Evolutionary conservation across 2,797 vertebrate genomes (phyloP), one percentile per base, ranked within the genome.

Genomic region (Pipistrellus nathusii): DNA sequence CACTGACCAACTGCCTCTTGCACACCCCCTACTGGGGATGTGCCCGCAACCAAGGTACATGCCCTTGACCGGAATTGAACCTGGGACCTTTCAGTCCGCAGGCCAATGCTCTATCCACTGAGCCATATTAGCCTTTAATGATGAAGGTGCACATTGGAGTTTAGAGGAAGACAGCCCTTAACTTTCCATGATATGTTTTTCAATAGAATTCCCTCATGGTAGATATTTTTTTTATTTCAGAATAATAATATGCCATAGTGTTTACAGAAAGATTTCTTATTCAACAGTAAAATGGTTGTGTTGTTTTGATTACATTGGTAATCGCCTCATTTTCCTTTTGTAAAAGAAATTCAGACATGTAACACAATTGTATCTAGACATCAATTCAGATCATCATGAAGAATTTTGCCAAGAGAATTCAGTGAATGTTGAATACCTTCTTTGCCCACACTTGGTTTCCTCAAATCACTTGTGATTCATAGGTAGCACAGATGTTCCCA

Each of bases 301-400:
- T 85, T 94, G 59, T 95, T 97, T 96, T 95, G 89, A 88, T 97
- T 91, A 93, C 32, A 69, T 91, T 83, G 91, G 82, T 92, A 94
- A 96, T 92, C 81, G 76, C 78, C 93, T 96, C 85, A 90, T 90
- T 94, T 96, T 94, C 51, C 35, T 91, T 94, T 93, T 80, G 82
- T 83, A 30, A 95, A 91, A 94, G 59, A 75, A 91, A 96, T 95
- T 73, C 41, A 90, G 75, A 94, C n/a, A 62, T 20, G 32, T 78
- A 85, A 90, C 77, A 87, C 59, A 64, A 80, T 93, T 55, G 85
- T 64, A 88, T 38, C 15, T 82, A 23, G 11, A 73, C 53, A 85
- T 73, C 77, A 88, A 59, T 91, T 94, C 81, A 59, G 57, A 77
- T 23, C 30, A 17, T 51, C 46, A 59, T 5, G 76, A 94, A 91